Conservation (phyloP, 2,113 vertebrate genomes). For the Condylura cristata region DNA sequence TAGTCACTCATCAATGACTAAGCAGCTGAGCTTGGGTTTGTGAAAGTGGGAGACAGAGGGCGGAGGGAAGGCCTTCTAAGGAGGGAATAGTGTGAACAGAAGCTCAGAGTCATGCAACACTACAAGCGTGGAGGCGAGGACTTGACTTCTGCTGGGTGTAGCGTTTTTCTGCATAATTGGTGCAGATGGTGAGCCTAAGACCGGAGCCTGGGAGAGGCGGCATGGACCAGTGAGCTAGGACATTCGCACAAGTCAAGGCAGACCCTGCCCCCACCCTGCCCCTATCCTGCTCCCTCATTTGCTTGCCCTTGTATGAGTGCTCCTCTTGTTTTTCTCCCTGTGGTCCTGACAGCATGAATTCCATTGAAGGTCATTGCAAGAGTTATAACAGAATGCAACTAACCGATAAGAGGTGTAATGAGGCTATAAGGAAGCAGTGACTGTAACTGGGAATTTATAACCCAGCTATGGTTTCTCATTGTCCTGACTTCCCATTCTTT, state of each 20-base stretch:
- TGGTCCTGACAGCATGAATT: slow-evolving; percentile 12
- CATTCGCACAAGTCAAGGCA: rapidly evolving
- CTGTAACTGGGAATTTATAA: slow-evolving; percentile 10
- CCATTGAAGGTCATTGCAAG: not conserved
- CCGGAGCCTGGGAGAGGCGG: not conserved
- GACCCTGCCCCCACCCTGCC: not conserved
- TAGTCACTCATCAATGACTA: not conserved
- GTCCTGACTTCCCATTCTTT: slow-evolving; percentile 5
- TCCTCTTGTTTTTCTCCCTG: not conserved
- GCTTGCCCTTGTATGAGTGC: not conserved
- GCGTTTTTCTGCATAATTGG: not conserved
- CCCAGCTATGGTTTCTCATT: not conserved
- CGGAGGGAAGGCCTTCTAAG: not conserved
- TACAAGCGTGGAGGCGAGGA: rapidly evolving
- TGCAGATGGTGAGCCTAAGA: not conserved
- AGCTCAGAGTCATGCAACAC: not conserved
- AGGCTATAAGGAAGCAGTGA: not conserved
- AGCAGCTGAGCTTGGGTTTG: not conserved
- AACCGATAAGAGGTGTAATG: not conserved
- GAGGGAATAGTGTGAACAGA: not conserved
- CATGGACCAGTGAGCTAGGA: not conserved
- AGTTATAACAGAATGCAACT: not conserved
- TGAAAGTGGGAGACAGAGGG: not conserved
- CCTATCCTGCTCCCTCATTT: not conserved
- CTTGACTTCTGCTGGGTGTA: rapidly evolving